Conservation (phyloP, 2,888 invertebrate genomes). For the Eristalis pertinax region DNA sequence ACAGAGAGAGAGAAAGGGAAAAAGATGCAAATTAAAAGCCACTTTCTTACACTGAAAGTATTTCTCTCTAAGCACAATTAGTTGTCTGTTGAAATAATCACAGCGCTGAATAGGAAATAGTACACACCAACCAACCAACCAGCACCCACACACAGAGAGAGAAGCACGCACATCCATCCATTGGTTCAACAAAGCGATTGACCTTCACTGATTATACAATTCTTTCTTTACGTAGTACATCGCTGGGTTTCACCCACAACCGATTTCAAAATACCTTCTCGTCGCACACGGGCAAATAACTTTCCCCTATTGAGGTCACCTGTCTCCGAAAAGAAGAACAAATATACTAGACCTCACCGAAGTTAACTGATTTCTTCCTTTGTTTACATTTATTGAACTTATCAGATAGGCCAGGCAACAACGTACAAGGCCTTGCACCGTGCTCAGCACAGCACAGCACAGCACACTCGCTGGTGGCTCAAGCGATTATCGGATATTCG, state of each 20-base stretch:
- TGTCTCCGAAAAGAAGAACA: conserved; percentile 14
- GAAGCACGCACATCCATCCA: not conserved
- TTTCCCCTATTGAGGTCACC: conserved; percentile 8
- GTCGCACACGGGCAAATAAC: not conserved
- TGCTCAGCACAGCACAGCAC: not conserved
- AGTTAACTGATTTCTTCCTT: not conserved
- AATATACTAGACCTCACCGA: not conserved
- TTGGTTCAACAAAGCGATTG: not conserved
- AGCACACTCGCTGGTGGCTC: not conserved
- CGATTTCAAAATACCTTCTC: not conserved
- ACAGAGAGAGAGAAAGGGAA: not conserved
- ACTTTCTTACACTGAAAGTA: not conserved
- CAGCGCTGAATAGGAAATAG: not conserved
- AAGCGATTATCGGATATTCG: not conserved
- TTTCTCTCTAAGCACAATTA: not conserved
- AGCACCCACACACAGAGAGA: not conserved
- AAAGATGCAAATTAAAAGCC: not conserved
- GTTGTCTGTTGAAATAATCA: not conserved
- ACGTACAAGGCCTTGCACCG: conserved; percentile 9
- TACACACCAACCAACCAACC: not conserved
- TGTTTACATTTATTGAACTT: conserved; percentile 24
- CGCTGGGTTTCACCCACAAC: conserved; percentile 4
- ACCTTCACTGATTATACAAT: conserved; percentile 23
- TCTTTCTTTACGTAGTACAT: not conserved
- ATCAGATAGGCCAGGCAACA: conserved; percentile 8